A percentile compares a stretch with the other conserved stretches of the same genome.
Conservation (phyloP, 2,113 vertebrate genomes). For the Pampusana beccarii region DNA sequence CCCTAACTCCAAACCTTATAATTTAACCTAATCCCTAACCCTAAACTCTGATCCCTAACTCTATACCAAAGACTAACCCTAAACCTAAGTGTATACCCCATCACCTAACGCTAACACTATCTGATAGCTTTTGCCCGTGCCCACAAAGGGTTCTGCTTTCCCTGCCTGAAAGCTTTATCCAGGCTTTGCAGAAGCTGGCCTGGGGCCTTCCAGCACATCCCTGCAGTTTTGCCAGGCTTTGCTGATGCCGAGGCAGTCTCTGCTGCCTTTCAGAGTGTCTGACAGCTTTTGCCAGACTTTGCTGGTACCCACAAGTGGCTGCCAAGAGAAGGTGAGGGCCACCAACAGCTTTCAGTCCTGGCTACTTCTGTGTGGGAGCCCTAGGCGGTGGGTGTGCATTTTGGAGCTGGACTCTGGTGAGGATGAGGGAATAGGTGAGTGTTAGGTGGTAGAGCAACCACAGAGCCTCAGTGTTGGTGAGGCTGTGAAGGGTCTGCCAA, state of each 20-base stretch:
- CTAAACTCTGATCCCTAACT: not conserved
- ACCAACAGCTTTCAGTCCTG: not conserved
- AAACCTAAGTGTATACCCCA: no score
- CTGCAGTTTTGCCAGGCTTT: not conserved
- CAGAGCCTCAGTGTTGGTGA: not conserved
- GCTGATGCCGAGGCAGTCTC: not conserved
- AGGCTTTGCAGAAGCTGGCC: not conserved
- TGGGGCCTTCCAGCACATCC: not conserved
- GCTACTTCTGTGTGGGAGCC: not conserved
- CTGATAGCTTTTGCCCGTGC: not conserved
- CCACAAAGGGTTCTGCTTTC: not conserved
- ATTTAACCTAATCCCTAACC: not conserved
- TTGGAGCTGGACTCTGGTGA: not conserved
- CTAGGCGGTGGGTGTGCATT: not conserved
- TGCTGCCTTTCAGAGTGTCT: not conserved
- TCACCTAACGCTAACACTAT: not conserved
- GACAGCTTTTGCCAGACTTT: not conserved
- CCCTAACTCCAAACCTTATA: no score
- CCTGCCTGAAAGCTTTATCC: not conserved
- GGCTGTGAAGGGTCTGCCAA: not conserved
- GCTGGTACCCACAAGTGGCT: not conserved
- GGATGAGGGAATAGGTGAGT: not conserved
- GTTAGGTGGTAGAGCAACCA: not conserved
- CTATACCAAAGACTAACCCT: not conserved
- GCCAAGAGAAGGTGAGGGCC: not conserved